A percentile compares a stretch with the other conserved stretches of the same genome.
These are phyloP conservation scores for Tonatia bakeri DNA, from an alignment of 2,113 vertebrate species.

Conservation along the genomic window DNA sequence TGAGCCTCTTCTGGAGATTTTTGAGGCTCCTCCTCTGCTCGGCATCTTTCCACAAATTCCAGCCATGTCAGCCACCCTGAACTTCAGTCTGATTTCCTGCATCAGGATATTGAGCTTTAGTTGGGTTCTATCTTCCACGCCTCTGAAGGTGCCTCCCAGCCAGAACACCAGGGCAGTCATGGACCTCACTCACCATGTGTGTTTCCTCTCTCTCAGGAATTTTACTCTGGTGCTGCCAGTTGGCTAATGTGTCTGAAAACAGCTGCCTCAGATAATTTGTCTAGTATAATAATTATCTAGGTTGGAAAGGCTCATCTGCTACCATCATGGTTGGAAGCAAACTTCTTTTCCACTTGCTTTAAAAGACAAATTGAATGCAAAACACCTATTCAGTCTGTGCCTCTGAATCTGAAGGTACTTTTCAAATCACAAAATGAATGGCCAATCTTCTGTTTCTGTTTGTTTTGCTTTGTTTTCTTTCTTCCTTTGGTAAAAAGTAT, in stretches of 20 bases:
- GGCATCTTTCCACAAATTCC: neutral
- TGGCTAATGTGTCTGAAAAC: slow-evolving; percentile 9
- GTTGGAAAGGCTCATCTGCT: neutral
- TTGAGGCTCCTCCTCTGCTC: neutral
- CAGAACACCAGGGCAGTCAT: neutral
- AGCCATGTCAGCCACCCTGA: neutral
- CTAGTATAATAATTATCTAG: neutral
- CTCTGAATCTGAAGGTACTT: neutral
- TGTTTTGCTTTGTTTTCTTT: neutral
- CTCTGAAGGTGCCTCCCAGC: neutral
- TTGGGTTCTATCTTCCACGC: neutral
- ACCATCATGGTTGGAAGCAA: neutral
- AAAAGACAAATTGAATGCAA: neutral
- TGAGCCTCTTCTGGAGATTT: neutral
- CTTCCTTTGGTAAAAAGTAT: neutral
- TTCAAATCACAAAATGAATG: neutral
- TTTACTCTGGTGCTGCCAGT: neutral
- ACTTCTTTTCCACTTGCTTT: neutral
- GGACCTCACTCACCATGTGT: neutral
- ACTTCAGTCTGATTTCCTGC: neutral
- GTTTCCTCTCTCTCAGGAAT: neutral
- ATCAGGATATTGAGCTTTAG: neutral
- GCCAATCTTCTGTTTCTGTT: neutral
- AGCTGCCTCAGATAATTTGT: neutral
- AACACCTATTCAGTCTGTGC: neutral